Base-by-base conservation (phyloP, 1,140 invertebrate species). In the Anoplolepis gracilipes region DNA sequence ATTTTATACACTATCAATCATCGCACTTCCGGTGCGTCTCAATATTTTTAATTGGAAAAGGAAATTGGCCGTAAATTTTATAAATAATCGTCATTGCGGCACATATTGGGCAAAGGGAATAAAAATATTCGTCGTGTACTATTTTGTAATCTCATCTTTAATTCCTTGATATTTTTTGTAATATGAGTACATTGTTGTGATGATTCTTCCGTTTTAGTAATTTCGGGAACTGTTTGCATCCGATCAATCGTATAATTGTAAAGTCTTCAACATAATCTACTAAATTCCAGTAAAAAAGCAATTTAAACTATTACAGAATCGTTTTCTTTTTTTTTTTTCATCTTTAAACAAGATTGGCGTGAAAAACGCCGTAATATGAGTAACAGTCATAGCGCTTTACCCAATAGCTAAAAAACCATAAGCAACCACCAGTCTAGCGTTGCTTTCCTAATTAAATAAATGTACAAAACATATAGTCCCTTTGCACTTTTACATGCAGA, bases 381-480 rank as follows among this genome's bases (percentile, higher is more conserved):
- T 89, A 90, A 90, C 85, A 90, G 87, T 88, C 33, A 65, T 85
- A 73, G 90, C 86, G 77, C 82, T 70, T 82, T 88, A 82, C 84
- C 82, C 86, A 85, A 90, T 91, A 85, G 75, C 81, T 89, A 90
- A 87, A 91, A 81, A 70, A 93, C 91, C 72, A 84, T 90, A 92
- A 92, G 91, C 92, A 92, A 93, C 82, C 70, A 79, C 65, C 90
- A 73, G 85, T 82, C 76, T 88, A 55, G 13, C 42, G 84, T 85
- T 81, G 82, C 90, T 85, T 91, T 75, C 91, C 91, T 91, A 93
- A 93, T 92, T 92, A 93, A 93, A 94, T 93, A 93, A 94, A 93
- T 91, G 92, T 94, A 94, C 93, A 93, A 94, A 93, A 93, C 90
- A 91, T 91, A 91, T 82, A 90, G 90, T 85, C 90, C 85, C 75